These are phyloP conservation scores for Cisticola juncidis DNA, from an alignment of 2,113 vertebrate species.

Conservation along the genomic window DNA sequence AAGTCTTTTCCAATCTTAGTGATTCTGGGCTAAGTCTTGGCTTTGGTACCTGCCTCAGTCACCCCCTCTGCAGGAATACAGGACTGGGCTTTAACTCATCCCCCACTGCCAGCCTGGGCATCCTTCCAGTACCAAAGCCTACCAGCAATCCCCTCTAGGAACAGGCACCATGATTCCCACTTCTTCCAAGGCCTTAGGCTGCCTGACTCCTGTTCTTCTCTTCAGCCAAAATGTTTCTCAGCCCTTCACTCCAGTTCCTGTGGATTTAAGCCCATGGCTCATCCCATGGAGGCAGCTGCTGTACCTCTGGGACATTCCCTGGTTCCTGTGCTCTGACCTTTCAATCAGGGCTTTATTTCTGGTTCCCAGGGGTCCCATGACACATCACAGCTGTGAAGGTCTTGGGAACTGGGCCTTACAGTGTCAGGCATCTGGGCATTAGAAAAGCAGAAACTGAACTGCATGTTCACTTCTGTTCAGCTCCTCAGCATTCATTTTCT, in stretches of 20 bases:
- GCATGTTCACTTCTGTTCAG: background rate
- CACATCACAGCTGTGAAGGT: background rate
- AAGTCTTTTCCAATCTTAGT: background rate
- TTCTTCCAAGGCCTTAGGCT: background rate
- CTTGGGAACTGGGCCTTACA: background rate
- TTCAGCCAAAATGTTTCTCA: background rate
- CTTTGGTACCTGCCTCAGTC: background rate
- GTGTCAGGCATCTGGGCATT: background rate
- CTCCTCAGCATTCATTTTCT: background rate
- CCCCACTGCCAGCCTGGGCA: background rate
- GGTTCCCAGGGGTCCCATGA: background rate
- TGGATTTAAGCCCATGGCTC: background rate
- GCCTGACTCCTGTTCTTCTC: background rate
- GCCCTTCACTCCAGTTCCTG: fast-evolving
- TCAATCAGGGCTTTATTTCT: background rate
- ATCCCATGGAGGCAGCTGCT: background rate
- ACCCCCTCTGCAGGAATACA: background rate
- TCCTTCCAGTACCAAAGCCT: background rate
- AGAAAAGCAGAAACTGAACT: background rate
- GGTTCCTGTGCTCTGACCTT: background rate
- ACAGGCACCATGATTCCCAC: background rate
- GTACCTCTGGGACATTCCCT: background rate
- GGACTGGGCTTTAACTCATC: background rate
- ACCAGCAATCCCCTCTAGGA: background rate
- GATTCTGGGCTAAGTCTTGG: background rate